phyloP scores from a whole-genome alignment of 2,888 invertebrate species.

The Byasa hedistus region DNA sequence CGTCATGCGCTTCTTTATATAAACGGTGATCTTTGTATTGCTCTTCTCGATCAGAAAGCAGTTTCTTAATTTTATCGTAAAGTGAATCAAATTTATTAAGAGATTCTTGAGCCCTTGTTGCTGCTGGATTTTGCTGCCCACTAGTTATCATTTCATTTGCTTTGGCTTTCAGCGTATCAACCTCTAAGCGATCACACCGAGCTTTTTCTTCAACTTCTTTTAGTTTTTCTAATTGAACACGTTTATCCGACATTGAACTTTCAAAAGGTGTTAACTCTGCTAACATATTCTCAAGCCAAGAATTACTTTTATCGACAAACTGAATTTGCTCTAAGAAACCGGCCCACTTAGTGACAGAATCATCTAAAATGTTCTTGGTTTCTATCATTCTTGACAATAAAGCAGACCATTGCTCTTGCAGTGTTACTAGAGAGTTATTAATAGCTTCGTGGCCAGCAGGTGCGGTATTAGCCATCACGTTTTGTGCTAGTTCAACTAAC shows the following conservation, averaged over 20 bases:
- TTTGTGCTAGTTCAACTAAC: constrained; percentile 94
- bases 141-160: constrained; percentile 91
- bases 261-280: constrained; percentile 87
- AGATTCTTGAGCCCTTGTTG: constrained; percentile 91
- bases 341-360: constrained; percentile 94
- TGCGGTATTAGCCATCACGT: constrained; percentile 93
- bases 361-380: constrained; percentile 92
- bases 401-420: constrained; percentile 95
- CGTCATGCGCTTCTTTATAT: constrained; percentile 95
- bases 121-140: constrained; percentile 90
- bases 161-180: constrained; percentile 90
- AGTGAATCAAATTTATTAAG: constrained; percentile 90
- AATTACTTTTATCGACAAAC: constrained; percentile 89
- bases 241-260: constrained; percentile 91
- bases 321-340: constrained; percentile 94
- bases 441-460: constrained; percentile 92
- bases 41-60: constrained; percentile 88
- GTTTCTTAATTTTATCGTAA: constrained; percentile 86
- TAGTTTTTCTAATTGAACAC: constrained; percentile 90
- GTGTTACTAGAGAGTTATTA: constrained; percentile 87
- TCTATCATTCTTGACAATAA: constrained; percentile 93
- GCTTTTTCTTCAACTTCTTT: constrained; percentile 93
- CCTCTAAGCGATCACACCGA: constrained; percentile 93
- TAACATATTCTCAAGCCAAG: constrained; percentile 86
- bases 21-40: constrained; percentile 92